phyloP scores from a whole-genome alignment of 2,888 invertebrate genomes.

The Dryobotodes eremita region DNA sequence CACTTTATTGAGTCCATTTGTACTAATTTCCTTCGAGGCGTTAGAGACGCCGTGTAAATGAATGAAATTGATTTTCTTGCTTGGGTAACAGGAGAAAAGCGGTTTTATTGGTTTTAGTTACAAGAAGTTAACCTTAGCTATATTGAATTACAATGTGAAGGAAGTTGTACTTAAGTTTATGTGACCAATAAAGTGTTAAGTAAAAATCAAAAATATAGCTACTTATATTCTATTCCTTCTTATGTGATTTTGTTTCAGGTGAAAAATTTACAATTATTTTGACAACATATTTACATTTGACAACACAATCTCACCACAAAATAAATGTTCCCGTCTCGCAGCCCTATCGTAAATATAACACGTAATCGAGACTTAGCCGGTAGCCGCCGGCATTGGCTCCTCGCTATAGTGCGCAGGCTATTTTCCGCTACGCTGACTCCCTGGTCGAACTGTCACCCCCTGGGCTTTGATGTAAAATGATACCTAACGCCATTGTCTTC shows the following conservation, averaged over 20 bases:
- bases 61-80: slow-evolving; percentile 56
- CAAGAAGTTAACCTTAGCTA: background rate
- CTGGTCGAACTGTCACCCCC: slow-evolving; percentile 67
- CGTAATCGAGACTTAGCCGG: slow-evolving; percentile 58
- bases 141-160: slow-evolving; percentile 11
- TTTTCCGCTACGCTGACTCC: slow-evolving; percentile 77
- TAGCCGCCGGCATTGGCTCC: slow-evolving; percentile 45
- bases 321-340: slow-evolving; percentile 47
- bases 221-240: background rate
- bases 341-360: slow-evolving; percentile 57
- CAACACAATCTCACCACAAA: slow-evolving; percentile 18
- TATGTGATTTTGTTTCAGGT: background rate
- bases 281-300: no score
- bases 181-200: background rate
- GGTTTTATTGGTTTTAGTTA: slow-evolving; percentile 17
- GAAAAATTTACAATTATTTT: background rate
- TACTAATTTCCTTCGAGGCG: slow-evolving; percentile 61
- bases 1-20: slow-evolving; percentile 67
- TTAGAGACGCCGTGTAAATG: slow-evolving; percentile 45
- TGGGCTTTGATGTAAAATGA: slow-evolving; percentile 74
- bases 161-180: background rate
- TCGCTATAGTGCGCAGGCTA: slow-evolving; percentile 72
- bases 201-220: no score
- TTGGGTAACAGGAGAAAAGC: slow-evolving; percentile 8
- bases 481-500: slow-evolving; percentile 71